Evolutionary conservation across 2,888 invertebrate genomes (phyloP), one percentile per base, ranked within the genome.

Genomic region (Dolomedes plantarius): DNA sequence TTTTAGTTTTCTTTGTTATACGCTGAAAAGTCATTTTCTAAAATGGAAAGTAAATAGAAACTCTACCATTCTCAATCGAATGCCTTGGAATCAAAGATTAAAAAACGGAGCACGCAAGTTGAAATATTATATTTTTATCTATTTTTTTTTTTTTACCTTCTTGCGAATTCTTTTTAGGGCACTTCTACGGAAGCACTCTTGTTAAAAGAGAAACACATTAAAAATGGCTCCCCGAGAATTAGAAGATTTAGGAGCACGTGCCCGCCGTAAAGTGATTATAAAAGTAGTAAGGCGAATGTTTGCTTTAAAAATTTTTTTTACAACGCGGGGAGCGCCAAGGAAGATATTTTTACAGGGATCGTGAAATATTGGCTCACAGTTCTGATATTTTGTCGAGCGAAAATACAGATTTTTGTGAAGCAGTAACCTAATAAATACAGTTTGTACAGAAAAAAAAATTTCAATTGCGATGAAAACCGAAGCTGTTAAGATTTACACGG

Each of bases 11-110:
- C 77, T 85, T 73, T 77, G 67, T 73, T 67, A 46, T 83, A 71
- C 29, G 82, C 32, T 65, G 27, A 72, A 77, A 85, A 85, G 77
- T 85, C 83, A 85, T 85, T 85, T 85, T 85, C 83, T 78, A 68
- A 85, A 85, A 85, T 85, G 77, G 83, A 85, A 85, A 73, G 83
- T 85, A 85, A 85, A 85, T 77, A 85, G 75, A 76, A 64, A 77
- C 56, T 85, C 76, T 72, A 78, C 56, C 73, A 85, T 78, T 85
- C 73, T 85, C 83, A 85, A 85, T 85, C 77, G 83, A 77, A 77
- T 85, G 56, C 72, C 72, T 56, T 23, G 28, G 67, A 85, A 71
- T 71, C 67, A 68, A 77, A 85, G 83, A 85, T 85, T 85, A 85
- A 73, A 85, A 80, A 80, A 82, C 19, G 67, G 32, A 67, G 36